Percentiles rank a stretch among this genome's conserved stretches.
Conservation (phyloP, 92 coral and sea anemone species). For the Galaxea fascicularis region DNA sequence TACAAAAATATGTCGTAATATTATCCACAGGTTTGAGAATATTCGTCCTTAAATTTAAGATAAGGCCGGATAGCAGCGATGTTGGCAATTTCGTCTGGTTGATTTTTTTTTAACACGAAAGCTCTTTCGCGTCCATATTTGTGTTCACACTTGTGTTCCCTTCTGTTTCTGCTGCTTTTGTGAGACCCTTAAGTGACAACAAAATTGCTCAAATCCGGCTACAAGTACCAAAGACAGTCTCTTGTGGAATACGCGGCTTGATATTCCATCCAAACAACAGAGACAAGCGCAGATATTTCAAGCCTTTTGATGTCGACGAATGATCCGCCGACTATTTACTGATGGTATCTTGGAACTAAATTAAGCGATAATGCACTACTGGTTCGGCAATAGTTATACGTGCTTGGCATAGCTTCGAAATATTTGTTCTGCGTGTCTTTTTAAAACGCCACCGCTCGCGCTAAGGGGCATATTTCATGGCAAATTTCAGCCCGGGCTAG, state of each 20-base stretch:
- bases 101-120: background rate
- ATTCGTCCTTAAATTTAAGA: too few species aligned
- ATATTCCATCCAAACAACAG: background rate
- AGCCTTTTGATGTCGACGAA: conserved; percentile 1
- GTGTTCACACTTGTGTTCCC: background rate
- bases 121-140: background rate
- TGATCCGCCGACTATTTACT: background rate
- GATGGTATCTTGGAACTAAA: conserved; percentile 18
- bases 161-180: background rate
- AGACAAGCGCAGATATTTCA: background rate
- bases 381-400: background rate
- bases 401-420: background rate
- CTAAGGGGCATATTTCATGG: too few species aligned
- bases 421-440: background rate
- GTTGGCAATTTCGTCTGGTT: background rate
- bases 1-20: too few species aligned
- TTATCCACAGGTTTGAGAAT: too few species aligned
- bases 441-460: background rate
- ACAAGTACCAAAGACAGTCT: background rate
- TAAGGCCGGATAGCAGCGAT: background rate
- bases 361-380: background rate
- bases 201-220: background rate
- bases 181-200: background rate
- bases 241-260: background rate
- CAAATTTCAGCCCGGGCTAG: too few species aligned